phyloP scores from a whole-genome alignment of 2,888 invertebrate genomes.

The Opisthograptis luteolata region DNA sequence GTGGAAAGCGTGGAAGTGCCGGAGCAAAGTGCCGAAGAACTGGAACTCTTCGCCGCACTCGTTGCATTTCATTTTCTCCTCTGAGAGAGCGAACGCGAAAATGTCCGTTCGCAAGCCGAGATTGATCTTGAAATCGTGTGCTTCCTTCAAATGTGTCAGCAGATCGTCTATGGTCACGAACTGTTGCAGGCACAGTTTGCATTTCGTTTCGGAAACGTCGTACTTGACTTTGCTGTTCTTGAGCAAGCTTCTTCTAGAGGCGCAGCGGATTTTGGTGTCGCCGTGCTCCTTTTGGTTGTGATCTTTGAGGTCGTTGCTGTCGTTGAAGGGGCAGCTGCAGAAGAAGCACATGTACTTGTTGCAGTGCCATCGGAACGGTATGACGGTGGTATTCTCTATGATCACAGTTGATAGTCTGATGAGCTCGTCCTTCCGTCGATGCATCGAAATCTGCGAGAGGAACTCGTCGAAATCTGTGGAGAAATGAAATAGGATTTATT shows the following conservation, averaged over 20 bases:
- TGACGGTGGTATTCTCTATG: conserved; percentile 51
- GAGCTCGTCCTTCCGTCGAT: conserved; percentile 44
- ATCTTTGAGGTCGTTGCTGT: conserved; percentile 42
- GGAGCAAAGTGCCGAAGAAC: conserved; percentile 57
- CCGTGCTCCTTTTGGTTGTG: conserved; percentile 52
- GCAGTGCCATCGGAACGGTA: conserved; percentile 56
- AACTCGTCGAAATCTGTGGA: conserved; percentile 10
- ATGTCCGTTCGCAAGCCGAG: conserved; percentile 42
- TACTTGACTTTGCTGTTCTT: conserved; percentile 50
- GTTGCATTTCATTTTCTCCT: conserved; percentile 52
- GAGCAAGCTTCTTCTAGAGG: conserved; percentile 42
- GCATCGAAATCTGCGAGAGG: conserved; percentile 27
- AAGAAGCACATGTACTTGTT: conserved; percentile 58
- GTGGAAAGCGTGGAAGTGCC: conserved; percentile 56
- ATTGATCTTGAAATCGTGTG: conserved; percentile 50
- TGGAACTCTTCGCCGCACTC: conserved; percentile 55
- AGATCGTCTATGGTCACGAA: conserved; percentile 47
- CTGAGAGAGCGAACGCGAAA: conserved; percentile 53
- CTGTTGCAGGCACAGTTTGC: conserved; percentile 47
- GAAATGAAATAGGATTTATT: too few species aligned
- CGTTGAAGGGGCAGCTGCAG: conserved; percentile 50
- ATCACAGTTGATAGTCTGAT: conserved; percentile 42
- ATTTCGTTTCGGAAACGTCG: conserved; percentile 50
- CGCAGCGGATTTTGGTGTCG: conserved; percentile 45
- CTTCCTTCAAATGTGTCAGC: conserved; percentile 41